Conservation (phyloP, 1,140 invertebrate genomes). For the Cherax quadricarinatus region DNA sequence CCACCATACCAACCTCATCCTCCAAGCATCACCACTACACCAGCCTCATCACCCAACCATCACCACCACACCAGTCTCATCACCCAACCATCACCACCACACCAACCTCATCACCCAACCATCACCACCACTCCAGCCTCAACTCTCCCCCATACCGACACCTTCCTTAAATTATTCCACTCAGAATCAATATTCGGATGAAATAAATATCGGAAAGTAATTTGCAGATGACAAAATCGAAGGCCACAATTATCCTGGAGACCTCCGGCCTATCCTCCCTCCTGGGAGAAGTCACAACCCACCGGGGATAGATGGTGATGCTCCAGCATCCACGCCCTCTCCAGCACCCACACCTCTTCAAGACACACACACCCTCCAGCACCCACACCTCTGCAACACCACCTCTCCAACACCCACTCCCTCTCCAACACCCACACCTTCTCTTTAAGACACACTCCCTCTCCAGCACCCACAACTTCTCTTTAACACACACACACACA, state of each 20-base stretch:
- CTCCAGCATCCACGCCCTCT: not conserved
- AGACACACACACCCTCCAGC: too few relatives aligned
- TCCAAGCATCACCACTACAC: too few relatives aligned
- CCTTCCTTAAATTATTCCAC: not conserved
- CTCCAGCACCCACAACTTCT: too few relatives aligned
- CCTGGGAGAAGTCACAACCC: not conserved
- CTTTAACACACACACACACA: too few relatives aligned
- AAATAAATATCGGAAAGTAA: constrained; percentile 38
- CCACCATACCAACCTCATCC: not conserved
- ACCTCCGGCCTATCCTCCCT: not conserved
- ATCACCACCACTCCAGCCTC: not conserved
- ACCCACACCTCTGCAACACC: too few relatives aligned
- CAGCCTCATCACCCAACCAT: not conserved
- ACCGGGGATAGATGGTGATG: not conserved
- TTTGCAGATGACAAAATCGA: constrained; percentile 45
- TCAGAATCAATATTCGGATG: not conserved
- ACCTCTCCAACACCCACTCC: not conserved
- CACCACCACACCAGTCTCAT: not conserved
- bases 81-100: not conserved
- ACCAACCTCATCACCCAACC: not conserved
- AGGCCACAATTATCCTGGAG: constrained; percentile 23
- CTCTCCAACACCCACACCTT: not conserved
- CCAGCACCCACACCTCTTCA: not conserved
- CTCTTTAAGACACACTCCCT: too few relatives aligned
- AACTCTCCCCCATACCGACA: not conserved